These are phyloP conservation scores for Sturmia bella DNA, from an alignment of 2,888 invertebrate species.

Conservation along the genomic window DNA sequence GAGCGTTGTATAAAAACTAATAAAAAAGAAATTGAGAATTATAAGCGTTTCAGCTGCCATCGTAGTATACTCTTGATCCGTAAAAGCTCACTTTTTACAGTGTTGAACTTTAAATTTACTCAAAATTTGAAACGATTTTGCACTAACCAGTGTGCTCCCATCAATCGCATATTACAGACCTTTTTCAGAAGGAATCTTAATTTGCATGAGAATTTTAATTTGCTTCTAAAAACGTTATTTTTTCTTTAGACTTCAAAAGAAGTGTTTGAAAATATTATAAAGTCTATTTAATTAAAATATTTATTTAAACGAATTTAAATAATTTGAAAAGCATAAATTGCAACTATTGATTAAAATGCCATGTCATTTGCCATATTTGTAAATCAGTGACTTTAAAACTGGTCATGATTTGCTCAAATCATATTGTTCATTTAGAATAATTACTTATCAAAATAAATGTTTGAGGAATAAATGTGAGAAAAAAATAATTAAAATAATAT, in stretches of 20 bases:
- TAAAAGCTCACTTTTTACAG: too few species aligned
- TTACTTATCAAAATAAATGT: conserved; percentile 44
- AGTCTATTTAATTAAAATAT: conserved; percentile 44
- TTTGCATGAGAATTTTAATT: too few species aligned
- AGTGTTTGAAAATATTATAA: neutral
- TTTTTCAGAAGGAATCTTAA: too few species aligned
- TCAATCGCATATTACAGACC: too few species aligned
- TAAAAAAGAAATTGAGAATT: too few species aligned
- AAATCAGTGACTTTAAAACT: conserved; percentile 25
- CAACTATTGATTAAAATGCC: conserved; percentile 50
- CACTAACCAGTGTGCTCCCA: too few species aligned
- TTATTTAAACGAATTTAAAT: conserved; percentile 35
- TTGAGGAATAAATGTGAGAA: conserved; percentile 26
- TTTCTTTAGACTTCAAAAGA: neutral
- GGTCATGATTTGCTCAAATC: conserved; percentile 57
- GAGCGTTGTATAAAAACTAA: too few species aligned
- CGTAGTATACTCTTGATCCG: too few species aligned
- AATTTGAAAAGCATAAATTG: conserved; percentile 19
- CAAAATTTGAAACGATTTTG: too few species aligned
- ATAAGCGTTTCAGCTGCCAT: too few species aligned
- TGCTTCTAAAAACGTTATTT: too few species aligned
- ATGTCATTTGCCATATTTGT: conserved; percentile 47
- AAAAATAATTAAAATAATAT: neutral
- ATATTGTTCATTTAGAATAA: conserved; percentile 44
- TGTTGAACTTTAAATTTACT: too few species aligned